phyloP scores from a whole-genome alignment of 2,888 invertebrate genomes.

The Macroteleia sp. region DNA sequence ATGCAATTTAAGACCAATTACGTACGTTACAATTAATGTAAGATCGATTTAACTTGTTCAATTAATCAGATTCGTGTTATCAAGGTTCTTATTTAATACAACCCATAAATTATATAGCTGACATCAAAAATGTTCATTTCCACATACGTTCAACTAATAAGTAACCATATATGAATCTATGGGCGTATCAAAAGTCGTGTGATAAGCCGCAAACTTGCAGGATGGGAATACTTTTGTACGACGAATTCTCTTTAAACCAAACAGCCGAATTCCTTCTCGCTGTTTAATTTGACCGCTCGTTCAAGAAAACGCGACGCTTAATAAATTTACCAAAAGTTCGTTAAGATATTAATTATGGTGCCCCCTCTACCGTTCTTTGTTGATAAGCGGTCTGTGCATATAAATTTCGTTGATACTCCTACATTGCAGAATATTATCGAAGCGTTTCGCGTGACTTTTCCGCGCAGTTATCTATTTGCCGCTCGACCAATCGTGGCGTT shows the following conservation, averaged over 20 bases:
- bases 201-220: slow-evolving; percentile 10
- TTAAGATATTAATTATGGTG: slow-evolving; percentile 49
- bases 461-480: slow-evolving; percentile 72
- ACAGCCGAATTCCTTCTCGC: slow-evolving; percentile 21
- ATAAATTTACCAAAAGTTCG: slow-evolving; percentile 54
- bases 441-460: slow-evolving; percentile 77
- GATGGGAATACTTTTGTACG: slow-evolving; percentile 7
- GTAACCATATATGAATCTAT: slow-evolving; percentile 9
- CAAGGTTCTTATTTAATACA: no score
- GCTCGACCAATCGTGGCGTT: slow-evolving; percentile 69
- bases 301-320: slow-evolving; percentile 11
- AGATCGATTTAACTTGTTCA: no score
- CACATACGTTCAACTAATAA: slow-evolving; percentile 1
- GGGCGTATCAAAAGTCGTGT: not conserved
- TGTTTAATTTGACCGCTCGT: slow-evolving; percentile 23
- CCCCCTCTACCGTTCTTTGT: not conserved
- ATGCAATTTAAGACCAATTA: no score
- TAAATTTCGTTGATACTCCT: slow-evolving; percentile 52
- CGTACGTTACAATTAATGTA: no score
- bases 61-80: no score
- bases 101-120: not conserved
- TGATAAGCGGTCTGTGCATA: slow-evolving; percentile 36
- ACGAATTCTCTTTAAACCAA: slow-evolving; percentile 11
- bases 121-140: not conserved
- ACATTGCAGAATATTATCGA: slow-evolving; percentile 62